These are phyloP conservation scores for Drosophila cognata DNA, from an alignment of 2,888 invertebrate species.

Conservation along the genomic window DNA sequence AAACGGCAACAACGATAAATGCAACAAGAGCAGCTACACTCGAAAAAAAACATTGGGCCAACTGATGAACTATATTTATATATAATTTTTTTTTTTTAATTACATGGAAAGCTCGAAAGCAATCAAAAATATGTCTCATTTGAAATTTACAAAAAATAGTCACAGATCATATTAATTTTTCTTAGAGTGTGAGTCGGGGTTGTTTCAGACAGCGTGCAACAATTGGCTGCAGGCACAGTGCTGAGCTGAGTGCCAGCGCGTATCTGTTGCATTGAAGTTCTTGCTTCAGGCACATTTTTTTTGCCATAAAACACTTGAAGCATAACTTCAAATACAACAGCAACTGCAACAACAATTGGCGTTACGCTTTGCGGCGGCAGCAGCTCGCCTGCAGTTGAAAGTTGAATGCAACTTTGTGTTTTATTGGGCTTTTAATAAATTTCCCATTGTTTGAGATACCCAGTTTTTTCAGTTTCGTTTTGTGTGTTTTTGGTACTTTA, in stretches of 20 bases:
- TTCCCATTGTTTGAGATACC: slow-evolving; percentile 55
- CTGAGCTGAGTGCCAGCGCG: slow-evolving; percentile 38
- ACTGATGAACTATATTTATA: not conserved
- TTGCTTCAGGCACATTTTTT: slow-evolving; percentile 32
- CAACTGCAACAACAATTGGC: slow-evolving; percentile 38
- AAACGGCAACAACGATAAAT: slow-evolving; percentile 30
- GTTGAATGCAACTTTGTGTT: slow-evolving; percentile 55
- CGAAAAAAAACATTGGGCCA: not conserved
- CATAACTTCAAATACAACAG: slow-evolving; percentile 62
- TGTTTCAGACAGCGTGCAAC: slow-evolving; percentile 54
- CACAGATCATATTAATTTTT: not conserved
- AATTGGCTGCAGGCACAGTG: slow-evolving; percentile 63
- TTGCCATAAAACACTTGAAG: slow-evolving; percentile 75
- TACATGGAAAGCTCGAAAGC: not conserved
- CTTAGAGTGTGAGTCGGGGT: slow-evolving; percentile 9
- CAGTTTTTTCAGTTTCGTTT: slow-evolving; percentile 24
- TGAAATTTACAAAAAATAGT: not conserved
- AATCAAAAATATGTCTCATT: not conserved
- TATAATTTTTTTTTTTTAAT: not conserved
- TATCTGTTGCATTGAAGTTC: slow-evolving; percentile 51
- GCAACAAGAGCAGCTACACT: slow-evolving; percentile 14
- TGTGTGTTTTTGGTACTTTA: slow-evolving; percentile 32
- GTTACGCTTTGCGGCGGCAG: slow-evolving; percentile 61
- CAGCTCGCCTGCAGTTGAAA: slow-evolving; percentile 56
- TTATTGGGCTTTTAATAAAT: slow-evolving; percentile 45